Base-by-base conservation (phyloP, 2,113 vertebrate species). In the Toxostoma redivivum region DNA sequence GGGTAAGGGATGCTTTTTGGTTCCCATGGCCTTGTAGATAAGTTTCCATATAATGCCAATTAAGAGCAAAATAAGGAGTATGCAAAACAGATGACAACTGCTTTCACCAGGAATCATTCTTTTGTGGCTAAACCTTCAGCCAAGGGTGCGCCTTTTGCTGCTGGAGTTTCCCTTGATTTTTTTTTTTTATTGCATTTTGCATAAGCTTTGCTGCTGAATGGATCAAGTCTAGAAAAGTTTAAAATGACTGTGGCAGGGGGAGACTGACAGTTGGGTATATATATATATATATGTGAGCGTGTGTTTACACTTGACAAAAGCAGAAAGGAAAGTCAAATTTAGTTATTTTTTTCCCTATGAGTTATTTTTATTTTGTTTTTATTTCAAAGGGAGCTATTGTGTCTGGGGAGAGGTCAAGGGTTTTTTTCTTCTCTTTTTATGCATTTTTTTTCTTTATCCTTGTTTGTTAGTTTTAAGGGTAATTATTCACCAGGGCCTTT, bases 401-500 rank as follows among this genome's bases (percentile, higher is more conserved):
- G 14, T n/a, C 67, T 7, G 10, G n/a, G 77, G 69, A 71, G 51
- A 47, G 67, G 73, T 93, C 86, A 89, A 91, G 67, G 20, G 1
- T 1, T 7, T 35, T 84, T 84, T 31, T 27, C 44, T 85, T 77
- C 53, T 81, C 22, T 69, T 85, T 79, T 86, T 72, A 76, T 74
- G 31, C 38, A 5, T 78, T 91, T 94, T 97, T 96, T 78, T 91
- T 93, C 96, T 96, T 88, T 94, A 35, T 97, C 90, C 92, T 97
- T 94, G 86, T 98, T 97, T 98, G 92, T 97, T 97, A 97, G 97
- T 98, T 98, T 97, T 95, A 94, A 90, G 94, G 97, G 98, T 98
- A 98, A 98, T 99, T 98, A 99, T 99, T 99, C 98, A 98, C 97
- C 69, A 44, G 84, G 95, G 98, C 97, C 98, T 98, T 98, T 99